Base-by-base conservation (phyloP, 2,888 invertebrate species). In the Drosophila cracens region DNA sequence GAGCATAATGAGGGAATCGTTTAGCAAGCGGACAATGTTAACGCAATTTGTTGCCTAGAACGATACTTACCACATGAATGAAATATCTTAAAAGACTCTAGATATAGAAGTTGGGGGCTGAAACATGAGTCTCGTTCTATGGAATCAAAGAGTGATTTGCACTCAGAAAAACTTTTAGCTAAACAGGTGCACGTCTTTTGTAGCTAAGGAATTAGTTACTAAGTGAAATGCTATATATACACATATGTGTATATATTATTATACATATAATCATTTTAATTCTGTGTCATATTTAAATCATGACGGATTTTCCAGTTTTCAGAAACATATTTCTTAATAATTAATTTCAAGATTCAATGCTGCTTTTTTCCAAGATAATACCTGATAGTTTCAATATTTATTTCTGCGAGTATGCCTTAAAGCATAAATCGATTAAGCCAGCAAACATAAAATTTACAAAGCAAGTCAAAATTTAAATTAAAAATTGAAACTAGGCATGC, bases 11-110 rank as follows among this genome's bases (percentile, higher is more conserved):
- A 75, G 75, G 21, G 21, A 48, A 64, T 65, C 61, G 59, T 60
- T 63, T 46, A 36, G 62, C 51, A 36, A 60, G 66, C 58, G 54
- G 46, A 60, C 58, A 57, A 81, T 73, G 51, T 60, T 81, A 77
- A 83, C 81, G 65, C 72, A 77, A 81, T 81, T 82, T 79, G 74
- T 62, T 71, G 76, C 61, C 46, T 64, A 61, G 54, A 73, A 73
- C 73, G 73, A 76, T 76, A 49, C 73, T 70, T 69, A 49, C 52
- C 64, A 81, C 79, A 81, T 79, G 79, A 82, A 82, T 79, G 70
- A 70, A 58, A 36, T 56, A 27, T 38, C n/a, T 27, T n/a, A 27
- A 27, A 27, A 38, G 11, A 18, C 10, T 6, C 36, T 27, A 4
- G 18, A 6, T 34, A 34, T 6, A 0, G n/a, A 7, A 54, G 11